These are phyloP conservation scores for Brevipalpus yothersi DNA, from an alignment of 1,140 invertebrate species.

Conservation along the genomic window DNA sequence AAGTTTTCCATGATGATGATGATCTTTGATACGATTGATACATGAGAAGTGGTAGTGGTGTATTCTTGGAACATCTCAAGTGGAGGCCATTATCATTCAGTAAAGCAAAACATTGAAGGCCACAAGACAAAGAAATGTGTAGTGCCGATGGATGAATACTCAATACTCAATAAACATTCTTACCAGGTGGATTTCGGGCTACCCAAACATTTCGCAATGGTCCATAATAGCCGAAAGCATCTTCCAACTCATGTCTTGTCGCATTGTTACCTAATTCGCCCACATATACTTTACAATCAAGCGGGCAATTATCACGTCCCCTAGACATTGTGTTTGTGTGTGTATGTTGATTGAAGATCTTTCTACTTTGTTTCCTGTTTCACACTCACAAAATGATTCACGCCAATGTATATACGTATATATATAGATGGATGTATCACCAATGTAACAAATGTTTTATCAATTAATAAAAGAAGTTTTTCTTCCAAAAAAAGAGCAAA, in stretches of 20 bases:
- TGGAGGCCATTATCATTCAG: not conserved
- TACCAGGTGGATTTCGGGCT: constrained; percentile 53
- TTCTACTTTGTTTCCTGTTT: not conserved
- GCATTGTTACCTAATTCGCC: constrained; percentile 78
- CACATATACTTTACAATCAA: constrained; percentile 95
- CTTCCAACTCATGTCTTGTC: constrained; percentile 71
- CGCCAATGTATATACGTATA: not conserved
- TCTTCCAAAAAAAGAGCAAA: too few species aligned
- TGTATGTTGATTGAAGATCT: not conserved
- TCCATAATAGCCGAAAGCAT: constrained; percentile 79
- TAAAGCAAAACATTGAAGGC: not conserved
- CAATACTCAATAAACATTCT: not conserved
- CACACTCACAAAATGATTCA: not conserved
- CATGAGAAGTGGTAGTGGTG: not conserved
- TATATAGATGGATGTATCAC: too few species aligned
- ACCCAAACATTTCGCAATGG: constrained; percentile 91
- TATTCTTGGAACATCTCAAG: not conserved
- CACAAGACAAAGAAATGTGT: not conserved
- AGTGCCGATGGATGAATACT: not conserved
- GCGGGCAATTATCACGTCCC: constrained; percentile 51
- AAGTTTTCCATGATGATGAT: not conserved
- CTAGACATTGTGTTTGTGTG: not conserved
- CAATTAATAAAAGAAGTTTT: too few species aligned
- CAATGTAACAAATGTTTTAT: too few species aligned
- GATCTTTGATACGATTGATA: not conserved